Evolutionary conservation across 2,797 vertebrate species (phyloP), one percentile per base, ranked within the genome.

Genomic region (Delichon dasypus): DNA sequence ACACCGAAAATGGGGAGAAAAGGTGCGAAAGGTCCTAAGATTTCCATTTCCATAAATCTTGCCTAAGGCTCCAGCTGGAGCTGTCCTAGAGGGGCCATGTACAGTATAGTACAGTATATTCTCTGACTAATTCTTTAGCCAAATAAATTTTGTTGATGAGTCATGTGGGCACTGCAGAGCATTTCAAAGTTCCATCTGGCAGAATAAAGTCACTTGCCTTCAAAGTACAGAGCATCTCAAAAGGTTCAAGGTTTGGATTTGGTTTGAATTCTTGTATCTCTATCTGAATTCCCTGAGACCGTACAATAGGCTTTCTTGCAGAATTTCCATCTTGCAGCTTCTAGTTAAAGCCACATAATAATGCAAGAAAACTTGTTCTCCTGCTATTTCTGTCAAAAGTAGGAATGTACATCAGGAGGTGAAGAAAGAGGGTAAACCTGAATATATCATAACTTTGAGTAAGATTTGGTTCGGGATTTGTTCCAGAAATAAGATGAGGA

Each of bases 11-110:
- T 73, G 26, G 58, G 42, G 72, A 90, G 60, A 86, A 93, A 94
- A 94, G 48, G 68, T 83, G 67, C 0, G 9, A 86, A 68, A 61
- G 42, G 40, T 86, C 79, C 86, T 89, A 73, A 95, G 85, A 95
- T 89, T 89, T 95, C 60, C 22, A 90, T 94, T 96, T 95, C 90
- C 90, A 95, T 95, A 97, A 93, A 97, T 94, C 95, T 94, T 96
- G 91, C 91, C 95, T 95, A 89, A 92, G 79, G 93, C 87, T 95
- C 72, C 91, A 95, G 94, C 88, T 96, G 94, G 81, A 95, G 67
- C 75, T 88, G 81, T 93, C 94, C 93, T 95, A 94, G 45, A 93
- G 91, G 79, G 88, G 40, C 78, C 94, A 55, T 15, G 8, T 96
- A 96, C 93, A 95, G 85, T 90, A 81, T 5, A 93, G 85, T 93